Percentiles rank a stretch among this genome's conserved stretches.
Evolutionary conservation across 2,113 vertebrate species (phyloP).

Genomic region (Dasyurus viverrinus): DNA sequence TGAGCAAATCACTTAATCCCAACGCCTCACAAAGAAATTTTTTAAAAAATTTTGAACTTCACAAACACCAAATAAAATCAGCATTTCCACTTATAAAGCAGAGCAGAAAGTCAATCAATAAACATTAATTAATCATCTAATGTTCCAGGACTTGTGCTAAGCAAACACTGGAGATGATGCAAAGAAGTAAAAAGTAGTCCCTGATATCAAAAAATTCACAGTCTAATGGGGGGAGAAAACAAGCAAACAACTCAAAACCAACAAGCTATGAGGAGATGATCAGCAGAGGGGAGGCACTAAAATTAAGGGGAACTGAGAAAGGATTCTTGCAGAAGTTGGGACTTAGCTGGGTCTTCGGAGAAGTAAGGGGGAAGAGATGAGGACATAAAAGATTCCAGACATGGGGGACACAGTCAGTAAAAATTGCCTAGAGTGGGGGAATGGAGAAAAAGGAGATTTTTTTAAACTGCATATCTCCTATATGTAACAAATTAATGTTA

Average conservation of each 20-base stretch:
- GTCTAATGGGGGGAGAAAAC: background rate
- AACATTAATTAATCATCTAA: constrained; percentile 8
- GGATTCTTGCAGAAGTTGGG: background rate
- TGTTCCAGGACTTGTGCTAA: background rate
- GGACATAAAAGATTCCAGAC: background rate
- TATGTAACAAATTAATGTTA: background rate
- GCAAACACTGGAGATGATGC: background rate
- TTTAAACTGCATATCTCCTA: background rate
- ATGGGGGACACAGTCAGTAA: background rate
- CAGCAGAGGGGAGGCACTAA: background rate
- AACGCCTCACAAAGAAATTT: background rate
- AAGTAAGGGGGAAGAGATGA: background rate
- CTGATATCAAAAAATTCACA: background rate
- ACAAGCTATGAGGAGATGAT: background rate
- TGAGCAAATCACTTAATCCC: no score
- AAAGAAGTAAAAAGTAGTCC: background rate
- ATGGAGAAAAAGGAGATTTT: background rate
- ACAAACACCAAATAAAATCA: background rate
- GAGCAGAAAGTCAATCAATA: background rate
- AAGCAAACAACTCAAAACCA: background rate
- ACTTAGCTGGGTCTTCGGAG: background rate
- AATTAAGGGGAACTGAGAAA: background rate
- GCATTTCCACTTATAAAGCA: background rate
- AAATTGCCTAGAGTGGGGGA: background rate
- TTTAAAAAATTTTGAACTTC: background rate